Base-by-base conservation (phyloP, 2,113 vertebrate species). In the Clupea harengus region DNA sequence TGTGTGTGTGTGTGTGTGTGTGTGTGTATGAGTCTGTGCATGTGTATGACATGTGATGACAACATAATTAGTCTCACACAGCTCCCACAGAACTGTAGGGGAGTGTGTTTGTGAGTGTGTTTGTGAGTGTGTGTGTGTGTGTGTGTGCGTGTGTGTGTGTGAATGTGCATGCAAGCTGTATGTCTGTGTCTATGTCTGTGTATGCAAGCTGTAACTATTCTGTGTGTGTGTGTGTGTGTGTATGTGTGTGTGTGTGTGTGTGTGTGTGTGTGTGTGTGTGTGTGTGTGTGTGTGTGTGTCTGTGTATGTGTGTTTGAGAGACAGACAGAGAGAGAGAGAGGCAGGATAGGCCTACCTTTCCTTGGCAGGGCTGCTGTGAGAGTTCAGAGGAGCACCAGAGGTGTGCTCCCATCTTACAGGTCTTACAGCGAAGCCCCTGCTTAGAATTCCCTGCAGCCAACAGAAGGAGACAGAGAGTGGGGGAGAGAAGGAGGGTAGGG, bases 361-460 rank as follows among this genome's bases (percentile, higher is more conserved):
- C 96, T 0, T 96, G 92, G 88, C 97, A 98, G 25, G 92, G 94
- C 90, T 97, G 97, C 91, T 95, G 96, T 10, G 97, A 97, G 25
- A 97, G 94, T 82, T 97, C 96, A 47, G 97, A 96, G 0, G 97
- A 96, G 91, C 97, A 98, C 97, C 97, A 97, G 87, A 97, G 95
- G 92, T 98, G 97, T 90, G 96, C 96, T 0, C 96, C 96, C 85
- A 96, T 94, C 92, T 97, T 98, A 93, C 97, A 98, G 0, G 94
- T 96, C 92, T 96, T 97, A 92, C 97, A 98, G 39, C 96, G 95
- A 85, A 98, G 91, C 57, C 96, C 97, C 91, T 97, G 97, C 92
- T 97, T 98, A 85, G 97, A 98, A 92, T 97, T 97, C 87, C 97
- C 97, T 98, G 89, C 49, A 85, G 85, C 20, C 25, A 67, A 81